These are phyloP conservation scores for Drosophila micromelanica DNA, from an alignment of 1,140 invertebrate genomes.

Conservation along the genomic window DNA sequence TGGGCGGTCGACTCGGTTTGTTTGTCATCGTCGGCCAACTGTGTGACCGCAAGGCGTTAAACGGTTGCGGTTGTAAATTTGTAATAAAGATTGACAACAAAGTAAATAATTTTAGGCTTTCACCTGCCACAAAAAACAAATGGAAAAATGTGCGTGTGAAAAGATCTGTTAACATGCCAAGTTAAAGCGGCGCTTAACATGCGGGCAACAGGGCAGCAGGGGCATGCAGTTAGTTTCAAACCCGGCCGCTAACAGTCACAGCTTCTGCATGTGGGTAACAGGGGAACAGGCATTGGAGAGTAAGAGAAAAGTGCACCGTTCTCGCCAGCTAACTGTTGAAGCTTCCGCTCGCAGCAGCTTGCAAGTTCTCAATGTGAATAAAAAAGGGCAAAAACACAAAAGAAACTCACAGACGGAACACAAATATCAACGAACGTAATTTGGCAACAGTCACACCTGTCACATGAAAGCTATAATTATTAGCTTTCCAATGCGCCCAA, in stretches of 20 bases:
- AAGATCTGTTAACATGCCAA: conserved; percentile 40
- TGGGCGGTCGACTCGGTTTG: conserved; percentile 31
- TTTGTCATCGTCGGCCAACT: conserved; percentile 27
- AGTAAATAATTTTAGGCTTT: conserved; percentile 66
- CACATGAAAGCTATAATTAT: conserved; percentile 39
- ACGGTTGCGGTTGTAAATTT: conserved; percentile 64
- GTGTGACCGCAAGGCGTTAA: conserved; percentile 58
- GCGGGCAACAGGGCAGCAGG: conserved; percentile 36
- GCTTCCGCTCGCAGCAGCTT: conserved; percentile 10
- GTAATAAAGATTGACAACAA: conserved; percentile 41
- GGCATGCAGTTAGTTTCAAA: not conserved
- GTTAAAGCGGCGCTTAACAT: conserved; percentile 21
- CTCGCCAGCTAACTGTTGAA: conserved; percentile 3
- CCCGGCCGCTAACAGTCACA: conserved; percentile 1
- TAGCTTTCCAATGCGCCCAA: conserved; percentile 24
- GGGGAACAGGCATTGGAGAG: conserved; percentile 1
- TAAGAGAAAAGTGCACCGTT: conserved; percentile 6
- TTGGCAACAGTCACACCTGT: conserved; percentile 11
- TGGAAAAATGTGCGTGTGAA: conserved; percentile 55
- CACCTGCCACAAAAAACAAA: conserved; percentile 43
- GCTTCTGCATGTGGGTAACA: conserved; percentile 10
- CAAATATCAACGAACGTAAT: conserved; percentile 1
- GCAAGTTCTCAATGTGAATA: conserved; percentile 16
- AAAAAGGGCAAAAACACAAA: not conserved
- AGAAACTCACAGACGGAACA: conserved; percentile 8